phyloP scores from a whole-genome alignment of 2,113 vertebrate genomes.

The Phalacrocorax carbo region DNA sequence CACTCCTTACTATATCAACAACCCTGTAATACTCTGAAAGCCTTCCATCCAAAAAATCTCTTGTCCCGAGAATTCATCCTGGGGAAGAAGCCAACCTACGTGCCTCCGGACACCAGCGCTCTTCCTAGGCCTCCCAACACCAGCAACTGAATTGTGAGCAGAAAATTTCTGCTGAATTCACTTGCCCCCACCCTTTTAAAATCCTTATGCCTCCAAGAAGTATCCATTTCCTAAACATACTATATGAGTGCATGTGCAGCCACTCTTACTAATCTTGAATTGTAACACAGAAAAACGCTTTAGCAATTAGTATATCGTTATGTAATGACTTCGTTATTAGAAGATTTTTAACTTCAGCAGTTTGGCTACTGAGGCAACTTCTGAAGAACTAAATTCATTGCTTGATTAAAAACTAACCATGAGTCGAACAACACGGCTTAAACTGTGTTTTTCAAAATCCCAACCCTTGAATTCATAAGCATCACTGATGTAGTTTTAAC shows the following conservation, averaged over 20 bases:
- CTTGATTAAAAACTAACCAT: neutral
- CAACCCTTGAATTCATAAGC: neutral
- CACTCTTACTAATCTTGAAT: neutral
- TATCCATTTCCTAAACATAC: neutral
- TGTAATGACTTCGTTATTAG: neutral
- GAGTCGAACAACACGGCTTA: neutral
- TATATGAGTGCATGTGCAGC: neutral
- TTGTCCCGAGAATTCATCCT: neutral
- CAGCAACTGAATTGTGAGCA: fast-evolving
- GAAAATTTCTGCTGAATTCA: neutral
- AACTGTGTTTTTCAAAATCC: neutral
- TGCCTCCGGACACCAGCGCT: fast-evolving
- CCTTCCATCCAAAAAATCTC: constrained; percentile 14
- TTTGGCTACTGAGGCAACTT: neutral
- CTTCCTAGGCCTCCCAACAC: neutral
- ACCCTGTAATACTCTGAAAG: constrained; percentile 1
- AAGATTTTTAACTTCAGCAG: neutral
- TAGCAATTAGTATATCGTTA: neutral
- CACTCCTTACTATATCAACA: constrained; percentile 31
- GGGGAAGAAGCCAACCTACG: neutral
- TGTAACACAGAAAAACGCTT: neutral
- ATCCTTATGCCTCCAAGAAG: neutral
- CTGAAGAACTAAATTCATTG: neutral
- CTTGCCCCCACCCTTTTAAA: neutral
- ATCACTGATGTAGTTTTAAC: neutral